These are phyloP conservation scores for Agrochola lychnidis DNA, from an alignment of 2,888 invertebrate genomes.

Conservation along the genomic window DNA sequence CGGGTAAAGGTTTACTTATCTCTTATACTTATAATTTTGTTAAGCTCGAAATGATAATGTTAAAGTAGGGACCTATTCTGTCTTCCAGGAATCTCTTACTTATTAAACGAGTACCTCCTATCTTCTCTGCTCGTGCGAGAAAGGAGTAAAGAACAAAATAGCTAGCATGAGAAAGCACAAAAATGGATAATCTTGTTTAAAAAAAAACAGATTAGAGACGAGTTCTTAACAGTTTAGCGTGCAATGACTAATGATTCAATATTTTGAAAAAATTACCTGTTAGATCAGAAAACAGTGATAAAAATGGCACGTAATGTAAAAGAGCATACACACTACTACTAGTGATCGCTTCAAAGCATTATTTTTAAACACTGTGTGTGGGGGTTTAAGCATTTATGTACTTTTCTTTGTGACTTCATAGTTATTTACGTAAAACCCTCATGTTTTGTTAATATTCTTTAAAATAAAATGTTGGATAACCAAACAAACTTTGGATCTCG, in stretches of 20 bases:
- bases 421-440: background rate
- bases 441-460: too few relatives aligned
- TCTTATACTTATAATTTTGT: too few relatives aligned
- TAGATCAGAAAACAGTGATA: background rate
- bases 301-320: background rate
- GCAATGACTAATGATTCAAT: background rate
- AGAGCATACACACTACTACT: background rate
- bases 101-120: too few relatives aligned
- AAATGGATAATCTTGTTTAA: background rate
- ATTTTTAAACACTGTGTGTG: background rate
- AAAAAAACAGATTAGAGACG: background rate
- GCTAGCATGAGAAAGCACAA: background rate
- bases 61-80: too few relatives aligned
- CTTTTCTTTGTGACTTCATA: background rate
- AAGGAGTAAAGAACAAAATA: too few relatives aligned
- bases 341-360: background rate
- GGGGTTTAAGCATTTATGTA: too few relatives aligned
- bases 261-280: background rate
- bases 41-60: too few relatives aligned
- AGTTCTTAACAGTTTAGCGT: background rate
- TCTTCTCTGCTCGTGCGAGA: too few relatives aligned
- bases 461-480: too few relatives aligned
- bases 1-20: too few relatives aligned
- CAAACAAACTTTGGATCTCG: background rate
- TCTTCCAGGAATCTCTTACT: too few relatives aligned